Percentiles rank a stretch among this genome's conserved stretches.
phyloP scores from a whole-genome alignment of 2,113 vertebrate species.

The Callithrix jacchus region DNA sequence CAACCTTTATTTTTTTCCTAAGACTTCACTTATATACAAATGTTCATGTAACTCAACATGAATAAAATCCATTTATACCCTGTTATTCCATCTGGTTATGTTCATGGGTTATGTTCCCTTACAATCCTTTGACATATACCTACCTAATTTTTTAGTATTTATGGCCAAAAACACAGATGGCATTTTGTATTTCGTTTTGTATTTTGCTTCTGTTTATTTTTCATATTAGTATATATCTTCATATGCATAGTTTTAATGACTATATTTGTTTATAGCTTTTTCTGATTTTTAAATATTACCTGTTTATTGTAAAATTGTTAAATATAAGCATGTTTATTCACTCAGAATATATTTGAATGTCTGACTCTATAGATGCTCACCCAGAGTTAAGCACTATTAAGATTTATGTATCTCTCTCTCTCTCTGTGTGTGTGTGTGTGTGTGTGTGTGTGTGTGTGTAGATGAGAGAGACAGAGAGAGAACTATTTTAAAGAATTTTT shows the following conservation, averaged over 20 bases:
- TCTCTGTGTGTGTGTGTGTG: neutral
- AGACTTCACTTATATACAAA: conserved; percentile 20
- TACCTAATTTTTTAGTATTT: conserved; percentile 22
- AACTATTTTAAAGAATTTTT: conserved; percentile 34
- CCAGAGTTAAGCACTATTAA: neutral
- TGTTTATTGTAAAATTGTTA: neutral
- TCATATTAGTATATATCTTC: neutral
- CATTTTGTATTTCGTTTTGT: conserved; percentile 19
- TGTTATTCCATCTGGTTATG: neutral
- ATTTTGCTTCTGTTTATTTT: conserved; percentile 9
- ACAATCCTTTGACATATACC: neutral
- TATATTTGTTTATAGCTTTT: neutral
- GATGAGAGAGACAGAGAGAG: neutral
- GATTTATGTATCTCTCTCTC: neutral
- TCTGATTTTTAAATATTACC: neutral
- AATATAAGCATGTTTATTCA: conserved; percentile 8
- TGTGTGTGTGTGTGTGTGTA: neutral
- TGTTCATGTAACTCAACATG: neutral
- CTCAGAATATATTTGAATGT: conserved; percentile 26
- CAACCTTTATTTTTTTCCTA: neutral
- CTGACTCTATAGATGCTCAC: neutral
- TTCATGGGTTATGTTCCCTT: neutral
- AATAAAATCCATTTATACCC: conserved; percentile 5
- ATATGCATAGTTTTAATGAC: neutral
- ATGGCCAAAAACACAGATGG: neutral